These are phyloP conservation scores for Lethocerus indicus DNA, from an alignment of 1,140 invertebrate genomes.

Conservation along the genomic window DNA sequence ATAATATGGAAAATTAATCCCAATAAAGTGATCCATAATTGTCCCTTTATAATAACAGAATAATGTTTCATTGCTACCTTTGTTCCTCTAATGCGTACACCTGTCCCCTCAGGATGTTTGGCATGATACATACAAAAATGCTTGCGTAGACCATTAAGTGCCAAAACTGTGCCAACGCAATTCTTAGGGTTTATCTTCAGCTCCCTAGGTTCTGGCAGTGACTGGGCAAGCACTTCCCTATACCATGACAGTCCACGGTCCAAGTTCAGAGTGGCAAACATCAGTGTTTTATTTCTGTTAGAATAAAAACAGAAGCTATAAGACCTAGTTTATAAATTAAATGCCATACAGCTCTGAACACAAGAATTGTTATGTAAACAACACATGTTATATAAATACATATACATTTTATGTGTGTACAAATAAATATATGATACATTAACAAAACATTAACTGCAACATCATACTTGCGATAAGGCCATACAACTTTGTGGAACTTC, in stretches of 20 bases:
- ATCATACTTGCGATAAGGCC: conserved; percentile 81
- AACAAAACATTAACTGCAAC: conserved; percentile 3
- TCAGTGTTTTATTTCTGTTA: conserved; percentile 74
- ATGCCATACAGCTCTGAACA: not conserved
- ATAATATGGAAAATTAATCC: too few species aligned
- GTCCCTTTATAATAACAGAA: too few species aligned
- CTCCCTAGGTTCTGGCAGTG: conserved; percentile 59
- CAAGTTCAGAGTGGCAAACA: conserved; percentile 84
- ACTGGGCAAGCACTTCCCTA: conserved; percentile 67
- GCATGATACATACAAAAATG: conserved; percentile 99
- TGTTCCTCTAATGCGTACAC: too few species aligned
- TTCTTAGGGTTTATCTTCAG: conserved; percentile 90
- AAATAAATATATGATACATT: conserved; percentile 3
- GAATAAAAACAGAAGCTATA: conserved; percentile 12
- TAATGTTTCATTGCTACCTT: too few species aligned
- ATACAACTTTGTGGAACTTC: conserved; percentile 82
- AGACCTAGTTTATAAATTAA: not conserved
- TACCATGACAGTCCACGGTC: conserved; percentile 84
- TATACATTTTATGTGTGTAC: not conserved
- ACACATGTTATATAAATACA: not conserved
- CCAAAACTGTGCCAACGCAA: conserved; percentile 91
- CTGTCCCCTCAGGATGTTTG: conserved; percentile 48
- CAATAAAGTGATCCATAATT: too few species aligned
- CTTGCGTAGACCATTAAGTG: conserved; percentile 86
- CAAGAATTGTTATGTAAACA: too few species aligned